Evolutionary conservation across 2,888 invertebrate genomes (phyloP), one percentile per base, ranked within the genome.

Genomic region (Pediacus dermestoides): DNA sequence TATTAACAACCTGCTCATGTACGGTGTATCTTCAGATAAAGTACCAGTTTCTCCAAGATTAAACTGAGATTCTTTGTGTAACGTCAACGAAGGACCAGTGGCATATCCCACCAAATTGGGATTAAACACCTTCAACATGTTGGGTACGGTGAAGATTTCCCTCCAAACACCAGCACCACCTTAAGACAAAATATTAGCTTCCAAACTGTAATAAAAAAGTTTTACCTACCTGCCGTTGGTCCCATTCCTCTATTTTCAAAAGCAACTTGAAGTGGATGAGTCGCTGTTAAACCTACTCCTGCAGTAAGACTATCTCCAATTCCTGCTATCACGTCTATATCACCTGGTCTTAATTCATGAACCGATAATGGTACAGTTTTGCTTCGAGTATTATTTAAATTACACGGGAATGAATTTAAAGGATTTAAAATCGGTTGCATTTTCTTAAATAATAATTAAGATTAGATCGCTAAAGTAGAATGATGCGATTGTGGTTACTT

Each of bases 271-370:
- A 33, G 14, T 7, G 47, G 2, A 25, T 21, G 38, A 4, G 30
- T 34, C 2, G 52, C 83, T 36, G 82, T 64, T 0, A 82, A 81
- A 1, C 83, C 84, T 48, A 77, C 82, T 21, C 79, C 84, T 1
- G 82, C 83, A 1, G 82, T 77, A 48, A 84, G 60, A 1, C 82
- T 82, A 62, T 84, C 84, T 1, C 84, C 84, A 39, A 84, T 74
- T 0, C 82, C 82, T 0, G 77, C 83, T 11, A 84, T 73, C 22
- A 85, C 78, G 48, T 82, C 80, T 30, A 84, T 80, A 51, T 77
- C 77, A 3, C 83, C 83, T 0, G 83, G 83, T 14, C 82, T 67
- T 23, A 85, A 68, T 18, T 68, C 67, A 60, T 84, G 81, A 13
- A 82, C 83, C 4, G 75, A 80, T 3, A 72, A 70, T 2, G 83